These are phyloP conservation scores for Astreopora myriophthalma DNA, from an alignment of 64 coral and sea anemone genomes.

Conservation along the genomic window DNA sequence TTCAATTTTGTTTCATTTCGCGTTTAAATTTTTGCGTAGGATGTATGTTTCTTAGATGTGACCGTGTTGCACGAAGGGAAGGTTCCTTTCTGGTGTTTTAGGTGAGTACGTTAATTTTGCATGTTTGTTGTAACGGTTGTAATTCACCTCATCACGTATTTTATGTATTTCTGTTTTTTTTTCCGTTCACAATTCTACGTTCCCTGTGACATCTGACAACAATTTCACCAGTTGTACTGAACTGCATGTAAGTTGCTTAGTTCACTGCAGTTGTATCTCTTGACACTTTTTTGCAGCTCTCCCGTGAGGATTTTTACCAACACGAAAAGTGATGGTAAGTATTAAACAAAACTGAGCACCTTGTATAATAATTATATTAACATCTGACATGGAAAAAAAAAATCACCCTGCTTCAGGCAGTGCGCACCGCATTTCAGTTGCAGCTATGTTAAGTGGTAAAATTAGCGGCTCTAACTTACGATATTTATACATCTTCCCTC, in stretches of 20 bases:
- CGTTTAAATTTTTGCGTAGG: background rate
- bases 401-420: too few species aligned
- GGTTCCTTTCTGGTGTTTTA: slow-evolving; percentile 48
- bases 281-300: slow-evolving; percentile 1
- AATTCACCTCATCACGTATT: too few species aligned
- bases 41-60: slow-evolving; percentile 65
- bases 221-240: too few species aligned
- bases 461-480: background rate
- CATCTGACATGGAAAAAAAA: background rate
- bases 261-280: background rate
- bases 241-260: too few species aligned
- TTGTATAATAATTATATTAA: too few species aligned
- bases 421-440: too few species aligned
- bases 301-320: slow-evolving; percentile 7
- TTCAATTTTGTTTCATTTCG: background rate
- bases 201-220: too few species aligned
- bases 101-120: background rate
- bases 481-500: background rate
- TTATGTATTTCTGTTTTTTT: too few species aligned
- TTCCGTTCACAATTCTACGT: too few species aligned
- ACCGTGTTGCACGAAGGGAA: slow-evolving; percentile 56
- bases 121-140: background rate
- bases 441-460: too few species aligned
- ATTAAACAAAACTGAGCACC: background rate
- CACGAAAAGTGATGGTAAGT: slow-evolving; percentile 2